These are phyloP conservation scores for Chrysolina oricalcia DNA, from an alignment of 2,888 invertebrate species.

Conservation along the genomic window DNA sequence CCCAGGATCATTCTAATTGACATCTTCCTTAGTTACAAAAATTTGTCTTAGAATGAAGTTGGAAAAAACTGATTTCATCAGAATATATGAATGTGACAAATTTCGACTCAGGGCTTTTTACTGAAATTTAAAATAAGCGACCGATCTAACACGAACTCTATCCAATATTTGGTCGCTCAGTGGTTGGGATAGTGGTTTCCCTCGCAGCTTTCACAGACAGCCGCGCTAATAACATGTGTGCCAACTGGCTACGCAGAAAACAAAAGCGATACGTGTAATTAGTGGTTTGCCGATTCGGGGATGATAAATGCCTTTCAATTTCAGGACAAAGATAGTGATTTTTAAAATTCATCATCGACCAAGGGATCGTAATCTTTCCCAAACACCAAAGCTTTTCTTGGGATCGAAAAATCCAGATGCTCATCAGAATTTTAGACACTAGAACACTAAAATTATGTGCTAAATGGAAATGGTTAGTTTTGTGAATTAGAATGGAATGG, in stretches of 20 bases:
- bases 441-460: too few relatives aligned
- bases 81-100: too few relatives aligned
- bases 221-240: constrained; percentile 6
- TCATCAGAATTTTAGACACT: too few relatives aligned
- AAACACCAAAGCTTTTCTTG: too few relatives aligned
- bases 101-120: too few relatives aligned
- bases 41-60: too few relatives aligned
- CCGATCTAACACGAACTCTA: neutral
- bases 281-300: neutral
- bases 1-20: too few relatives aligned
- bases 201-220: neutral
- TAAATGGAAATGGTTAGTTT: too few relatives aligned
- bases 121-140: neutral
- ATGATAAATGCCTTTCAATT: neutral
- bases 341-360: neutral
- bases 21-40: too few relatives aligned
- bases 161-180: neutral
- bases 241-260: neutral
- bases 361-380: neutral
- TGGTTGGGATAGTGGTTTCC: neutral
- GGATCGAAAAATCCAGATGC: too few relatives aligned
- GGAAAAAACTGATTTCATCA: too few relatives aligned
- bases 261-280: neutral
- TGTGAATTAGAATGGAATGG: too few relatives aligned
- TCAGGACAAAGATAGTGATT: neutral